phyloP scores from a whole-genome alignment of 2,113 vertebrate genomes.

The Xyrauchen texanus region DNA sequence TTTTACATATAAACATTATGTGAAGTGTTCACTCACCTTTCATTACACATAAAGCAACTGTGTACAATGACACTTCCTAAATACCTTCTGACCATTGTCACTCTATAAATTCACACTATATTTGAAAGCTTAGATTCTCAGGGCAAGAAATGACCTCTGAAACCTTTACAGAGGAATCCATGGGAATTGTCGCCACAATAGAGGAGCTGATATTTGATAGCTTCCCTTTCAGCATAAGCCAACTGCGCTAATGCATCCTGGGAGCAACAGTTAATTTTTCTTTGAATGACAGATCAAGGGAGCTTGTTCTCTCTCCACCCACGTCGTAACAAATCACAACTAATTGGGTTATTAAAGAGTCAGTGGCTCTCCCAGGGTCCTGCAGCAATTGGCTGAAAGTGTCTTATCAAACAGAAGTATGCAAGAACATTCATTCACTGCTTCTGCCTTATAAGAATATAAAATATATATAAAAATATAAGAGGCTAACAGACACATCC shows the following conservation, averaged over 20 bases:
- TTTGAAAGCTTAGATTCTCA: slow-evolving; percentile 33
- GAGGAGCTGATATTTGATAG: slow-evolving; percentile 62
- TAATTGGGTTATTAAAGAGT: slow-evolving; percentile 82
- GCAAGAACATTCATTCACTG: slow-evolving; percentile 50
- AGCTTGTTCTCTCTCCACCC: slow-evolving; percentile 62
- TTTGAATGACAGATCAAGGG: slow-evolving; percentile 71
- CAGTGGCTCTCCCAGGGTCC: slow-evolving; percentile 66
- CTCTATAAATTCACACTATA: background rate
- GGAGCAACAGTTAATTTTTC: slow-evolving; percentile 77
- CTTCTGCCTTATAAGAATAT: no score
- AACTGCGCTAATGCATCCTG: slow-evolving; percentile 65
- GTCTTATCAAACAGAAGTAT: slow-evolving; percentile 31
- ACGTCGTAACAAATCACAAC: slow-evolving; percentile 73
- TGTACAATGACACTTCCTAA: background rate
- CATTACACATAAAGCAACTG: background rate
- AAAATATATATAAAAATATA: no score
- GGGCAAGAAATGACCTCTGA: slow-evolving; percentile 22
- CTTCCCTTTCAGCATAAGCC: slow-evolving; percentile 63
- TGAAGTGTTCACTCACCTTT: slow-evolving; percentile 10
- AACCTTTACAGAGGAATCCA: slow-evolving; percentile 43
- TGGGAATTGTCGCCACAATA: slow-evolving; percentile 50
- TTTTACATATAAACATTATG: slow-evolving; percentile 3
- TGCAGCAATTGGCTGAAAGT: slow-evolving; percentile 53
- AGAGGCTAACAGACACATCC: no score
- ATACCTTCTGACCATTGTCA: background rate